phyloP scores from a whole-genome alignment of 2,888 invertebrate species.

The Patella ulyssiponensis region DNA sequence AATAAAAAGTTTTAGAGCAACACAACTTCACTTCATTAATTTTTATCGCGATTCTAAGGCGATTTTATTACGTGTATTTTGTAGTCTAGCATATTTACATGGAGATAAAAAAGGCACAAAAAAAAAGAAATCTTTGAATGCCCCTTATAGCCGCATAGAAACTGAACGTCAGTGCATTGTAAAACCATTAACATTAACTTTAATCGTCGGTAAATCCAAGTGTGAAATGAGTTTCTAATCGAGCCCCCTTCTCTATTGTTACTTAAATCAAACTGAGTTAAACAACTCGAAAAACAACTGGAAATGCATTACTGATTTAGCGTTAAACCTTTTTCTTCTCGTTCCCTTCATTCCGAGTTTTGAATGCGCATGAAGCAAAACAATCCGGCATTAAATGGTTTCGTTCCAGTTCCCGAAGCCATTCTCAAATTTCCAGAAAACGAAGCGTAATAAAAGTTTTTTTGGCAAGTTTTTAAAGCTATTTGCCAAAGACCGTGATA shows the following conservation, averaged over 20 bases:
- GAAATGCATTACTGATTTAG: constrained; percentile 1
- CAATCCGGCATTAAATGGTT: constrained; percentile 13
- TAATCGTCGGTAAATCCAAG: constrained; percentile 3
- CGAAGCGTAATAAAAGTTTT: constrained; percentile 4
- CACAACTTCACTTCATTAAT: too few species aligned
- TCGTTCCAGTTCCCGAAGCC: constrained; percentile 13
- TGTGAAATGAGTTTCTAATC: constrained; percentile 13
- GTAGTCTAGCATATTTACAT: too few species aligned
- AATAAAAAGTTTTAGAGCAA: too few species aligned
- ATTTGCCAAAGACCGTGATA: neutral
- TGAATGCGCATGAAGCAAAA: neutral
- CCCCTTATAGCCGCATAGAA: too few species aligned
- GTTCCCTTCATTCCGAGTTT: constrained; percentile 4
- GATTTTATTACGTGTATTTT: too few species aligned
- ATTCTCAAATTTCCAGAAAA: neutral
- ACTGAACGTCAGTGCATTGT: neutral
- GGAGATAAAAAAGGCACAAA: too few species aligned
- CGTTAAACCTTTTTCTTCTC: constrained; percentile 4
- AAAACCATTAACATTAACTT: constrained; percentile 6
- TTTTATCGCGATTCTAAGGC: too few species aligned
- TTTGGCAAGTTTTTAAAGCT: constrained; percentile 8
- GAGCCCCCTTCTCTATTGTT: constrained; percentile 12
- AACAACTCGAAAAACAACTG: constrained; percentile 11
- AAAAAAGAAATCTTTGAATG: too few species aligned
- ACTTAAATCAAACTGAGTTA: constrained; percentile 9